phyloP scores from a whole-genome alignment of 37 sponge, comb jelly and placozoan species.

The Crambe crambe region DNA sequence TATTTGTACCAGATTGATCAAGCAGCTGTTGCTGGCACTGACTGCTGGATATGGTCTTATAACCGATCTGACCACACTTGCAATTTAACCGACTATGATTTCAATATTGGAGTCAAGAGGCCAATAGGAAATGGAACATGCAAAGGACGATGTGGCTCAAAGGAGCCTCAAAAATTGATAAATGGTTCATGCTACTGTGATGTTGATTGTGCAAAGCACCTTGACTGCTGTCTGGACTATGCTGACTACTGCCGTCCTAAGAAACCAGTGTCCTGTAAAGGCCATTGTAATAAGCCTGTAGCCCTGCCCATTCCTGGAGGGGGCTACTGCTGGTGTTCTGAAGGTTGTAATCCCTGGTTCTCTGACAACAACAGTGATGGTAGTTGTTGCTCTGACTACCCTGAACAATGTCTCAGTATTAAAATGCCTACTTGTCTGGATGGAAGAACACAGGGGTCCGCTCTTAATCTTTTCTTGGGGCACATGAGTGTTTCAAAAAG shows the following conservation, averaged over 20 bases:
- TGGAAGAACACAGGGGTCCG: slow-evolving; percentile 43
- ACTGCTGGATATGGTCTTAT: slow-evolving; percentile 48
- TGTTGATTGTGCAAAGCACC: slow-evolving; percentile 27
- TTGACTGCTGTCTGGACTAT: slow-evolving; percentile 65
- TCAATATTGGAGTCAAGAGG: slow-evolving; percentile 29
- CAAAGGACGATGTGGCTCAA: slow-evolving; percentile 26
- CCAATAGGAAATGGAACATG: slow-evolving; percentile 36
- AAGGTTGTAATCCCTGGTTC: slow-evolving; percentile 22
- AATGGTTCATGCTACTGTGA: slow-evolving; percentile 51
- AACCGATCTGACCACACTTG: slow-evolving; percentile 37
- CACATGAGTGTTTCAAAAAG: slow-evolving; percentile 20
- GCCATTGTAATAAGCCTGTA: neutral
- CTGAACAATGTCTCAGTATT: slow-evolving; percentile 1
- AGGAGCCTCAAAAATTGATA: neutral
- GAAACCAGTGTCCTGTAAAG: slow-evolving; percentile 18
- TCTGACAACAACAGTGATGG: slow-evolving; percentile 60
- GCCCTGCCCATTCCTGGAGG: slow-evolving; percentile 38
- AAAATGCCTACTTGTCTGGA: slow-evolving; percentile 36
- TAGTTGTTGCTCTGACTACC: slow-evolving; percentile 53
- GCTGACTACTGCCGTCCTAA: slow-evolving; percentile 25
- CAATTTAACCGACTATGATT: slow-evolving; percentile 14
- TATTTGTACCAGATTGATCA: slow-evolving; percentile 28
- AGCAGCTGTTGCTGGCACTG: neutral
- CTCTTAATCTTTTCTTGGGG: slow-evolving; percentile 41
- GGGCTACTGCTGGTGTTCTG: slow-evolving; percentile 52